Evolutionary conservation across 1,140 invertebrate species (phyloP).

Genomic region (Lepidostoma basale): DNA sequence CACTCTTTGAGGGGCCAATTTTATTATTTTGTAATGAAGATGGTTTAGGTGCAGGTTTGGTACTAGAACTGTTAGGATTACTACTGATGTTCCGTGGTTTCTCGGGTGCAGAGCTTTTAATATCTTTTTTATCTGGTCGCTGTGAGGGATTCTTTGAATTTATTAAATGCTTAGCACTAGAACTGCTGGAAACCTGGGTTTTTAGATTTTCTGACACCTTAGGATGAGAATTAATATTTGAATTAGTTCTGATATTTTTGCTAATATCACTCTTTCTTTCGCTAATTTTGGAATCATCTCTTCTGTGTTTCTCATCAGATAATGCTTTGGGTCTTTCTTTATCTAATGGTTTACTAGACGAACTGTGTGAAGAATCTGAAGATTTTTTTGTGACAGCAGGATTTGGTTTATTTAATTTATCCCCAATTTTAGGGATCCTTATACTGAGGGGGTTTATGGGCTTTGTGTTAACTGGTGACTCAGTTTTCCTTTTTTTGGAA

Average conservation of each 20-base stretch:
- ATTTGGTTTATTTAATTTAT: slow-evolving; percentile 47
- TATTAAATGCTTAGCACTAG: not conserved
- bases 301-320: slow-evolving; percentile 1
- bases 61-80: slow-evolving; percentile 4
- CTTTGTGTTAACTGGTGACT: slow-evolving; percentile 26
- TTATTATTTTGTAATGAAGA: slow-evolving; percentile 11
- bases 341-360: slow-evolving; percentile 1
- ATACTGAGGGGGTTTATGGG: slow-evolving; percentile 43
- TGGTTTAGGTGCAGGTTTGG: not conserved
- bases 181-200: not conserved
- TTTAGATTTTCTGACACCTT: not conserved
- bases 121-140: not conserved
- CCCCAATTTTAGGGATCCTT: slow-evolving; percentile 60
- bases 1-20: not conserved
- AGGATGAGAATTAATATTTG: not conserved
- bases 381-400: not conserved
- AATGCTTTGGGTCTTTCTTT: slow-evolving; percentile 18
- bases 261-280: slow-evolving; percentile 20
- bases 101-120: not conserved
- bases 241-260: slow-evolving; percentile 16
- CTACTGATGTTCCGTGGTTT: slow-evolving; percentile 4
- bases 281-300: slow-evolving; percentile 7
- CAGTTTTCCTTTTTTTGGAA: slow-evolving; percentile 28
- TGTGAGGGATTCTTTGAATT: not conserved
- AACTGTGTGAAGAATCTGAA: not conserved